Base-by-base conservation (phyloP, 2,888 invertebrate genomes). In the Andricus curvator region DNA sequence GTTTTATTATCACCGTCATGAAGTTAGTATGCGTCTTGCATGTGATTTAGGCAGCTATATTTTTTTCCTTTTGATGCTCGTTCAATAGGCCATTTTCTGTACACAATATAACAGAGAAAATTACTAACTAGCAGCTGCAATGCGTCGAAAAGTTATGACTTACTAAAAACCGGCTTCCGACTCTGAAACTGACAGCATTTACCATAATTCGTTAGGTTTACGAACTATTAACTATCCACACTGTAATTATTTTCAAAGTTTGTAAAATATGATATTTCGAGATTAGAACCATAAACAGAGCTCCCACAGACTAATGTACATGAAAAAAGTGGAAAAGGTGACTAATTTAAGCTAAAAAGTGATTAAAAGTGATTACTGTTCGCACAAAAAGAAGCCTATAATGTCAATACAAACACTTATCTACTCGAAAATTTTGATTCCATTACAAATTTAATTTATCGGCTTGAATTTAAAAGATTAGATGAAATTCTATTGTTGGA, bases 71-170 rank as follows among this genome's bases (percentile, higher is more conserved):
- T 74, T 56, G 17, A 70, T 51, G 11, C 56, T n/a, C n/a, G 33
- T 56, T 74, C 56, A 74, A 74, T 74, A 33, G 29, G 25, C 51
- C 1, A 67, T 41, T 41, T 37, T n/a, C 37, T 67, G 41, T 67
- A 41, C 67, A 37, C 48, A 68, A 51, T 48, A n/a, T 74, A 62
- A 15, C 62, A 74, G 51, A 56, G 33, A 74, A 56, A 74, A 74
- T 74, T 74, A 44, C 48, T 56, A 51, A 74, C 56, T 74, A 51
- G 74, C 74, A 74, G 74, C 74, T 74, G 74, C 74, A 74, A 74
- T 74, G 74, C 56, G 51, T 74, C 74, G 56, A 74, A 74, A 74
- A 74, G 56, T 74, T 74, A 74, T 25, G n/a, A 74, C 74, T 74
- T 74, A 33, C 74, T 74, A 56, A 56, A 70, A 51, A 74, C 51